These are phyloP conservation scores for Paedocypris sp. DNA, from an alignment of 2,113 vertebrate species.

Conservation along the genomic window DNA sequence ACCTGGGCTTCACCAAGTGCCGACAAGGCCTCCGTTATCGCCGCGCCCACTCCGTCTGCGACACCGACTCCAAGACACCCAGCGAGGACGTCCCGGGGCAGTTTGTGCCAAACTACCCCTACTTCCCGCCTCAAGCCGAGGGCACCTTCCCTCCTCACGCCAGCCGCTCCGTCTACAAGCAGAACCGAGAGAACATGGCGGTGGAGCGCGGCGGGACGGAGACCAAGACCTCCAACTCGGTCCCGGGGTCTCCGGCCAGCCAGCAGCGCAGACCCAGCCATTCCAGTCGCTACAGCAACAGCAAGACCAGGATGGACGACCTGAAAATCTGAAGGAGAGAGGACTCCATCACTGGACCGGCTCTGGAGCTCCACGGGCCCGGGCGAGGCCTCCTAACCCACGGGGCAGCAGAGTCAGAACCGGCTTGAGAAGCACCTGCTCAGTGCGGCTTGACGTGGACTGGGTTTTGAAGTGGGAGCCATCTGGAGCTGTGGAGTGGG, in stretches of 20 bases:
- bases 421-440: too few species aligned
- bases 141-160: conserved; percentile 51
- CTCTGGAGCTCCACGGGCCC: not conserved
- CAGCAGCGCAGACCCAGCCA: conserved; percentile 54
- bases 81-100: conserved; percentile 45
- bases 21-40: conserved; percentile 50
- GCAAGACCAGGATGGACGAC: conserved; percentile 57
- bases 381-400: too few species aligned
- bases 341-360: not conserved
- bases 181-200: conserved; percentile 67
- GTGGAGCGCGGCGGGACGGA: conserved; percentile 55
- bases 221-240: conserved; percentile 20
- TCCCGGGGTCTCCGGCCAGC: conserved; percentile 38
- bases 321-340: conserved; percentile 53
- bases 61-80: conserved; percentile 34
- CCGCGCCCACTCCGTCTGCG: conserved; percentile 7
- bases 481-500: too few species aligned
- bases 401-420: too few species aligned
- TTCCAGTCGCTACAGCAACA: conserved; percentile 61
- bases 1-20: conserved; percentile 72
- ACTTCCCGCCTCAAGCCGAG: conserved; percentile 47
- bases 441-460: too few species aligned
- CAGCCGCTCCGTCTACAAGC: conserved; percentile 61
- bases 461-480: too few species aligned
- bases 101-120: conserved; percentile 57